phyloP scores from a whole-genome alignment of 2,797 vertebrate species.

The Ptychobarbus kaznakovi region DNA sequence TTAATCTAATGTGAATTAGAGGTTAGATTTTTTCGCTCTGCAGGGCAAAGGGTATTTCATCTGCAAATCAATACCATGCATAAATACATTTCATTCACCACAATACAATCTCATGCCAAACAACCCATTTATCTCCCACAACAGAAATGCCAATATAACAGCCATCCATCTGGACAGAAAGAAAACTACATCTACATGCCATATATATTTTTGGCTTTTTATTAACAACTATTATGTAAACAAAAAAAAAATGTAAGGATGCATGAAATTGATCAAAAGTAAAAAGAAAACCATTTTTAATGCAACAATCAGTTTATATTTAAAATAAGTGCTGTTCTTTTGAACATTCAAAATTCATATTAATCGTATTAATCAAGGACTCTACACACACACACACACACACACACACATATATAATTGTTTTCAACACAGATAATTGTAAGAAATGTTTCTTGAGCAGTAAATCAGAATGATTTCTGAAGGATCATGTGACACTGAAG shows the following conservation, averaged over 20 bases:
- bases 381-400: no score
- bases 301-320: background rate
- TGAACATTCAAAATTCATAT: background rate
- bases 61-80: conserved; percentile 18
- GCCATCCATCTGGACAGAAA: background rate
- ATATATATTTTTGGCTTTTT: background rate
- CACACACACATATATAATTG: background rate
- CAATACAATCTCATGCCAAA: background rate
- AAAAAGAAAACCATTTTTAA: background rate
- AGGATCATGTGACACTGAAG: background rate
- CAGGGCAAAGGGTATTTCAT: background rate
- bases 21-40: background rate
- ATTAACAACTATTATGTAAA: background rate
- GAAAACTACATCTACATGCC: background rate
- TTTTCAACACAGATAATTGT: background rate
- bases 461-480: background rate
- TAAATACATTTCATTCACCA: background rate
- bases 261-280: background rate
- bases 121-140: background rate
- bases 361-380: background rate
- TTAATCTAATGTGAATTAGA: background rate
- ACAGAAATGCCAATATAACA: background rate
- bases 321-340: background rate
- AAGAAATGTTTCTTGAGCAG: background rate
- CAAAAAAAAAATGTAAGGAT: background rate